phyloP scores from a whole-genome alignment of 2,888 invertebrate species.

The Catocala fraxini region DNA sequence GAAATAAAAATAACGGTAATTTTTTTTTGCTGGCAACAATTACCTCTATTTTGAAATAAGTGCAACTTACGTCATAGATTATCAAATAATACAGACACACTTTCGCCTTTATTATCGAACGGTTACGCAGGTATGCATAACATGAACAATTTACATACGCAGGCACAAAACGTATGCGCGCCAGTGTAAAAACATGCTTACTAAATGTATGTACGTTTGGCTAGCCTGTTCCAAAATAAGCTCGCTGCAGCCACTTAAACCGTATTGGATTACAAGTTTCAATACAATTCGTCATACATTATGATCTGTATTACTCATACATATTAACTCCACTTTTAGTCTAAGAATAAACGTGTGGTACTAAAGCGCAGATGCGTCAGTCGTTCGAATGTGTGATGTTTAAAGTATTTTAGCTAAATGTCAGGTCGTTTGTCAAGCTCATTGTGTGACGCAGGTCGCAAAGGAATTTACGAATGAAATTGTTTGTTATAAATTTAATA shows the following conservation, averaged over 20 bases:
- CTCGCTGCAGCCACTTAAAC: constrained; percentile 47
- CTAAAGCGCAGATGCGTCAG: constrained; percentile 33
- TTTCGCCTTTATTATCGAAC: not conserved
- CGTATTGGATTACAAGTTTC: constrained; percentile 63
- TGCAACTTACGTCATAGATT: not conserved
- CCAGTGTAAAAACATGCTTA: constrained; percentile 15
- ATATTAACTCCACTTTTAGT: constrained; percentile 63
- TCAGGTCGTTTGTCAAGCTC: not conserved
- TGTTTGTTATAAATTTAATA: too few relatives aligned
- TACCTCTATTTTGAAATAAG: not conserved
- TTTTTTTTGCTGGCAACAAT: too few relatives aligned
- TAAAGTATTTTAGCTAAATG: not conserved
- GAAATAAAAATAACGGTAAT: too few relatives aligned
- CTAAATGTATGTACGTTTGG: constrained; percentile 26
- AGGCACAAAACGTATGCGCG: too few relatives aligned
- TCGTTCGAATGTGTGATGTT: not conserved
- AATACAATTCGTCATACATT: constrained; percentile 77
- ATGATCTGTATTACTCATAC: constrained; percentile 73
- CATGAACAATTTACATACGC: not conserved
- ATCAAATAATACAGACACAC: not conserved
- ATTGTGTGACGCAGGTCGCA: too few relatives aligned
- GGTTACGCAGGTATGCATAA: not conserved
- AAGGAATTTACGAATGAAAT: too few relatives aligned
- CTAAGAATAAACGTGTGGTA: constrained; percentile 42
- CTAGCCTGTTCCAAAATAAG: constrained; percentile 19